phyloP scores from a whole-genome alignment of 2,113 vertebrate species.

The Caranx ignobilis region DNA sequence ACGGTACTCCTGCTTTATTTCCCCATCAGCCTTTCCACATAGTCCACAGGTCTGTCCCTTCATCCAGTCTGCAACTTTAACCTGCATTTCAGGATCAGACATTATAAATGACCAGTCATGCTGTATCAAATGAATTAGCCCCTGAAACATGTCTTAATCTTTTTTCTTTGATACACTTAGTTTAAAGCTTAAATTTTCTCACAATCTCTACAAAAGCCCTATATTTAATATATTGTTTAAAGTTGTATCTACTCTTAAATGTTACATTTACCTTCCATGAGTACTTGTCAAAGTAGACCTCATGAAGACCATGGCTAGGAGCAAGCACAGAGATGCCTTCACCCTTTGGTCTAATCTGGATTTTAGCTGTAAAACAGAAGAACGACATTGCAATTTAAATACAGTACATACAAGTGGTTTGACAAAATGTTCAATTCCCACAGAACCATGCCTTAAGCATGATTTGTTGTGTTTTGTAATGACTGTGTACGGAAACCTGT shows the following conservation, averaged over 20 bases:
- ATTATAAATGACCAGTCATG: not conserved
- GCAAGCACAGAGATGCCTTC: constrained; percentile 71
- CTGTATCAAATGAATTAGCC: not conserved
- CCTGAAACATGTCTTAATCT: not conserved
- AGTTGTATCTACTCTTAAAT: not conserved
- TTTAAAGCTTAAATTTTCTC: not conserved
- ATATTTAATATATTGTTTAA: not conserved
- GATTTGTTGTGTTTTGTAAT: constrained; percentile 2
- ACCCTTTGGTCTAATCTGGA: constrained; percentile 63
- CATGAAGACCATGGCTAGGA: constrained; percentile 72
- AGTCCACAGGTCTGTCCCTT: constrained; percentile 86
- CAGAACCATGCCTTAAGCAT: not conserved
- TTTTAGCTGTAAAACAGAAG: constrained; percentile 53
- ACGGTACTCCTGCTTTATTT: constrained; percentile 81
- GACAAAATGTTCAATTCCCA: not conserved
- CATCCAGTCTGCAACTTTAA: constrained; percentile 87
- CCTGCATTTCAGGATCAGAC: constrained; percentile 67
- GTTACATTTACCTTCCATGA: constrained; percentile 62
- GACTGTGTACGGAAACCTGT: constrained; percentile 55
- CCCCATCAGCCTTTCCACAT: constrained; percentile 87
- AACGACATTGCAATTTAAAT: not conserved
- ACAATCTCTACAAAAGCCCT: not conserved
- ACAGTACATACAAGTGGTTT: not conserved
- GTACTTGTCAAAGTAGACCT: constrained; percentile 70
- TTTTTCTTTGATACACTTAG: not conserved